Percentiles rank a stretch among this genome's conserved stretches.
These are phyloP conservation scores for Oxytorus armatus DNA, from an alignment of 2,888 invertebrate genomes.

Conservation along the genomic window DNA sequence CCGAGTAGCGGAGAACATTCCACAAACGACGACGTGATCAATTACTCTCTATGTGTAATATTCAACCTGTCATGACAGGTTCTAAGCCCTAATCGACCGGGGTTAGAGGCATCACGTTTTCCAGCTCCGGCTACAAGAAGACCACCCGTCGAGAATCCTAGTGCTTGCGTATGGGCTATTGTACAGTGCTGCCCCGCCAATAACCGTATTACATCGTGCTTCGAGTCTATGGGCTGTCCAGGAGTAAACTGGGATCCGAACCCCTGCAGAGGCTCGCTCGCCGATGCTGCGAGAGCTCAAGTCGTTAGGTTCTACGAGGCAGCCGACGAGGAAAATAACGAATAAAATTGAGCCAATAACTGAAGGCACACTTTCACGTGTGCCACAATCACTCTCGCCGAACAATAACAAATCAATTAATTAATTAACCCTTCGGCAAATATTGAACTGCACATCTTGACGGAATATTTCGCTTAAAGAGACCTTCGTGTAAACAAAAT, in stretches of 20 bases:
- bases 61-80: constrained; percentile 70
- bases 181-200: constrained; percentile 89
- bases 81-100: constrained; percentile 74
- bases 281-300: constrained; percentile 85
- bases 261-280: constrained; percentile 89
- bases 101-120: constrained; percentile 73
- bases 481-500: neutral
- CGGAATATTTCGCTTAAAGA: neutral
- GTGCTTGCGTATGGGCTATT: constrained; percentile 91
- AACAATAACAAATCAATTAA: constrained; percentile 18
- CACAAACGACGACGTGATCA: constrained; percentile 37
- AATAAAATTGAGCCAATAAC: constrained; percentile 4
- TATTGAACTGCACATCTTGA: neutral
- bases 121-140: constrained; percentile 84
- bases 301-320: constrained; percentile 75
- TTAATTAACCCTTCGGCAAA: constrained; percentile 2
- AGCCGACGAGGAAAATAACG: constrained; percentile 43
- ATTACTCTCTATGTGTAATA: constrained; percentile 31
- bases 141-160: constrained; percentile 84
- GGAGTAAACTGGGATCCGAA: constrained; percentile 90
- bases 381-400: constrained; percentile 39
- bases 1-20: no score
- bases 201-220: constrained; percentile 85
- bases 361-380: no score
- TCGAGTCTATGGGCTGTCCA: constrained; percentile 90